Percentiles rank a stretch among this genome's conserved stretches.
phyloP scores from a whole-genome alignment of 2,113 vertebrate genomes.

The Murina feae region DNA sequence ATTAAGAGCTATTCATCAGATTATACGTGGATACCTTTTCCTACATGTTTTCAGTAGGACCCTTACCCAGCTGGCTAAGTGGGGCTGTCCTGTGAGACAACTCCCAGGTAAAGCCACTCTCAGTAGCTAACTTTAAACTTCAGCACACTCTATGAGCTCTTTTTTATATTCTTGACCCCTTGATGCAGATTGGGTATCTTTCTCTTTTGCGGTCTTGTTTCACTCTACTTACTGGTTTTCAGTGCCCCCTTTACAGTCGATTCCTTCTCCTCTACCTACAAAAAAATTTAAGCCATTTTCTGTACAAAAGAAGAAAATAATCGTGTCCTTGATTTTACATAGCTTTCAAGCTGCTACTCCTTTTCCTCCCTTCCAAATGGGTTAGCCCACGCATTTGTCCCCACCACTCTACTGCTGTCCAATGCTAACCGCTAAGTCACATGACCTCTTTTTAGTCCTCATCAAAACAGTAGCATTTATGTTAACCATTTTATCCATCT shows the following conservation, averaged over 20 bases:
- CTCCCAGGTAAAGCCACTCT: neutral
- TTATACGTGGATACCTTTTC: neutral
- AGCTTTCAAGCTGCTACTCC: neutral
- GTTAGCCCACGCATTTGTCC: neutral
- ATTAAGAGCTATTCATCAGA: neutral
- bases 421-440: too few relatives aligned
- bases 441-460: neutral
- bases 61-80: neutral
- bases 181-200: neutral
- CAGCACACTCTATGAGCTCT: neutral
- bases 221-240: neutral
- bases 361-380: neutral
- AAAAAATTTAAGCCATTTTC: neutral
- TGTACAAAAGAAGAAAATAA: neutral
- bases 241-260: neutral
- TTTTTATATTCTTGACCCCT: neutral
- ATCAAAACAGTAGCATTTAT: neutral
- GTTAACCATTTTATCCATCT: neutral
- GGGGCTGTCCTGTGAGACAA: neutral
- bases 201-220: neutral
- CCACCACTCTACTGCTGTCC: neutral
- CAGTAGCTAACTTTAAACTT: neutral
- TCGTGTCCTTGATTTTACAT: neutral
- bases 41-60: neutral
- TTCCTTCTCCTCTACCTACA: neutral